Conservation (phyloP, 2,113 vertebrate species). For the Chloropsis cyanopogon region DNA sequence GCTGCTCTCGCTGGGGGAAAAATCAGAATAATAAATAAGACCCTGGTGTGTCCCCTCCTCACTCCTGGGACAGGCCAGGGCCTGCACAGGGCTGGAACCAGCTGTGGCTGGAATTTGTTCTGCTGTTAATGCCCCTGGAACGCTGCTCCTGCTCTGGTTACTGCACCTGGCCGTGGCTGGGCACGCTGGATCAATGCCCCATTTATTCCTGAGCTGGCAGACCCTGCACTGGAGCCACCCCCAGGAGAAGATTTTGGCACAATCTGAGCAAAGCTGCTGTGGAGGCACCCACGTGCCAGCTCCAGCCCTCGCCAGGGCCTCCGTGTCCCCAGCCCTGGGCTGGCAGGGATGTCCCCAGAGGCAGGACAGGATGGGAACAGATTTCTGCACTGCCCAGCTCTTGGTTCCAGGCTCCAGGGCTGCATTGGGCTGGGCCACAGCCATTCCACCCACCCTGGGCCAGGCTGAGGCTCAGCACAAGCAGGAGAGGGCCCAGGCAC, state of each 20-base stretch:
- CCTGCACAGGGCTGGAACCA: not conserved
- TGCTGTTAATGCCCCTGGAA: not conserved
- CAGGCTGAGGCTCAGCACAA: rapidly evolving
- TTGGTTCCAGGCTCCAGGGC: rapidly evolving
- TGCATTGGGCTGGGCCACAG: rapidly evolving
- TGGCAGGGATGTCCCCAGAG: not conserved
- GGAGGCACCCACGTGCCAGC: not conserved
- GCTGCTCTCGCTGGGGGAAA: not conserved
- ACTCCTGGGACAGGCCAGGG: not conserved
- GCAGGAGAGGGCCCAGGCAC: not conserved
- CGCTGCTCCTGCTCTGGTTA: not conserved
- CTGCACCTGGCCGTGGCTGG: not conserved
- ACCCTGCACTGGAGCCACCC: rapidly evolving
- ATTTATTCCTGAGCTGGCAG: not conserved
- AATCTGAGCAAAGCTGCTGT: not conserved
- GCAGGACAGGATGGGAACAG: not conserved
- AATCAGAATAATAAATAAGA: not conserved
- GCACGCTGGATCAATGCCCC: not conserved
- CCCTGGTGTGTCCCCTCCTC: not conserved
- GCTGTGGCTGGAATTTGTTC: not conserved
- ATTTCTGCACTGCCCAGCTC: not conserved
- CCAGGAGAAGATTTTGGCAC: not conserved
- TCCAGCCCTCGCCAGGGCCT: not conserved
- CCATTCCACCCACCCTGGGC: not conserved
- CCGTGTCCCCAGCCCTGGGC: not conserved